Base-by-base conservation (phyloP, 2,797 vertebrate genomes). In the Coregonus ussuriensis region DNA sequence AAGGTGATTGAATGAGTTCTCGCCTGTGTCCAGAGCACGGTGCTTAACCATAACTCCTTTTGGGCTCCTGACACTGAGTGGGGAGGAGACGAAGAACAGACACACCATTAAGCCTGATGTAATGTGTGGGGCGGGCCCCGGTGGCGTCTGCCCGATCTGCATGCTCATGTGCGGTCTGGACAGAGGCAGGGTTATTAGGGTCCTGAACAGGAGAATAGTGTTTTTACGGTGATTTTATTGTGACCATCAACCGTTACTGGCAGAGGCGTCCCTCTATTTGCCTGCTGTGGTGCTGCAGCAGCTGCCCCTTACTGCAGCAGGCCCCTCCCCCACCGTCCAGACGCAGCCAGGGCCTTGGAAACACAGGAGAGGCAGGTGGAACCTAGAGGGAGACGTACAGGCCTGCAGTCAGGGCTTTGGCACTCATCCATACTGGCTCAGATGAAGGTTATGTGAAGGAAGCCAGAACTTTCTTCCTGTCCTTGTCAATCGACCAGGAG, bases 211-310 rank as follows among this genome's bases (percentile, higher is more conserved):
- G 51, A 29, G 18, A 14, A 67, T 25, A 1, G 41, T 13, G 41
- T 15, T 18, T 77, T 72, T 73, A 65, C 33, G 5, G 16, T 13
- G 62, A 62, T 65, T 67, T 73, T 72, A 56, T 63, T 9, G 52
- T 72, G 71, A 41, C 71, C 62, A 25, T 73, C 62, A 73, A 74
- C 31, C 59, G 74, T 78, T 73, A 74, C 59, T 65, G 54, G 54
- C 54, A 6, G 21, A 62, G 69, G 16, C n/a, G 16, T 51, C 25
- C 18, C 56, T 29, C 71, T 71, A 67, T 73, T 71, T 68, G 62
- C 62, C 62, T 53, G 51, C 75, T 62, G 41, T 35, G 31, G 2
- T 18, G 7, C 62, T 65, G 62, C 62, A 65, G 25, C 11, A 13
- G 29, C 25, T 4, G 41, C 41, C 41, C 41, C 41, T 47, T 47